Evolutionary conservation across 23 tunicate species (phyloP).

Genomic region (Trididemnum clinides): DNA sequence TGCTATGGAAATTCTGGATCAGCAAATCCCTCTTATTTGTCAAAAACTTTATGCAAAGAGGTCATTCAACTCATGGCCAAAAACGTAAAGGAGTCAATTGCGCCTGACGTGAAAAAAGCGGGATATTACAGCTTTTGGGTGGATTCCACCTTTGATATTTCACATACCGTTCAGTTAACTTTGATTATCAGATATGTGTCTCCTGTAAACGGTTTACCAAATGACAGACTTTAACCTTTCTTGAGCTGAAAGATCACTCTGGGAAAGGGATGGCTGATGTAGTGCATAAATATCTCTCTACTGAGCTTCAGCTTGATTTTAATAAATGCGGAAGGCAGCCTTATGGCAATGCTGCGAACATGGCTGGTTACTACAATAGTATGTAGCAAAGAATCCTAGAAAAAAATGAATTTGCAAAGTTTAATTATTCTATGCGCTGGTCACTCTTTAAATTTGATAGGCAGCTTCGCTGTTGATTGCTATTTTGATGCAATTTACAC

Average conservation of each 20-base stretch:
- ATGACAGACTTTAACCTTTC: slow-evolving; percentile 15
- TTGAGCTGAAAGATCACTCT: slow-evolving; percentile 30
- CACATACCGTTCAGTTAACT: slow-evolving; percentile 28
- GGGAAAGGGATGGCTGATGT: slow-evolving; percentile 9
- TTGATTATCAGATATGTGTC: slow-evolving; percentile 28
- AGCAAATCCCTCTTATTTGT: slow-evolving; percentile 31
- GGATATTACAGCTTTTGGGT: slow-evolving; percentile 25
- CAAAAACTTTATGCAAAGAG: slow-evolving; percentile 18
- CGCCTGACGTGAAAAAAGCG: slow-evolving; percentile 15
- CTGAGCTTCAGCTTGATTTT: slow-evolving; percentile 28
- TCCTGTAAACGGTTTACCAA: slow-evolving; percentile 37
- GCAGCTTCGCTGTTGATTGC: slow-evolving; percentile 26
- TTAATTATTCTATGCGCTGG: neutral
- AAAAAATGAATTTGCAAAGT: slow-evolving; percentile 21
- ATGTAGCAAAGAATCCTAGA: slow-evolving; percentile 28
- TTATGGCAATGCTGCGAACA: slow-evolving; percentile 12
- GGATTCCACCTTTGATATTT: slow-evolving; percentile 13
- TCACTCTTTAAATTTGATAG: slow-evolving; percentile 21
- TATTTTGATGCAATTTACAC: slow-evolving; percentile 33
- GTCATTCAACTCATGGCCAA: slow-evolving; percentile 26
- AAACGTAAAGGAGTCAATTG: slow-evolving; percentile 6
- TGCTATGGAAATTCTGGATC: slow-evolving; percentile 47
- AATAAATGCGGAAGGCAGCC: slow-evolving; percentile 15
- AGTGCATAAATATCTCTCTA: slow-evolving; percentile 33
- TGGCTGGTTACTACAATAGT: slow-evolving; percentile 12